Evolutionary conservation across 1,140 invertebrate genomes (phyloP).

Genomic region (Cardiocondyla obscurior): DNA sequence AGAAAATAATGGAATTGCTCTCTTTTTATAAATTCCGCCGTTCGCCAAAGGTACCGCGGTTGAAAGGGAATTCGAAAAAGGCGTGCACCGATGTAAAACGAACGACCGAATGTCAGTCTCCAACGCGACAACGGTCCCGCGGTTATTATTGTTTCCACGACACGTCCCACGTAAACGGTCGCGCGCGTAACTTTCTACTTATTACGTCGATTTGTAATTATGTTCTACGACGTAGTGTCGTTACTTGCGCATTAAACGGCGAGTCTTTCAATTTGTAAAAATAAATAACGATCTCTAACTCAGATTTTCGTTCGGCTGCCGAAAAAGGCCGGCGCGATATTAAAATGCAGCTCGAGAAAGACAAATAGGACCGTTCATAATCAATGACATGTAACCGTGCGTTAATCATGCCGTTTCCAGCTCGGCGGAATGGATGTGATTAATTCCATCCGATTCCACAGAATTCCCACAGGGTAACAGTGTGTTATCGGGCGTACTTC

Average conservation of each 20-base stretch:
- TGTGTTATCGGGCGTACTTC: background rate
- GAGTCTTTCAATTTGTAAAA: no score
- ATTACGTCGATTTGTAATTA: background rate
- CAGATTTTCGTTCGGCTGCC: no score
- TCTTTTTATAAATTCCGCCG: constrained; percentile 38
- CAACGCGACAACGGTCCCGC: background rate
- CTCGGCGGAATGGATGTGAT: background rate
- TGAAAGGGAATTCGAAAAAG: constrained; percentile 15
- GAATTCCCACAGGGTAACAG: background rate
- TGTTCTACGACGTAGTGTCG: background rate
- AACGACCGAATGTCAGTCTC: background rate
- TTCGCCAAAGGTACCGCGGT: background rate
- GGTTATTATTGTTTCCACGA: background rate
- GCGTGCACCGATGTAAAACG: constrained; percentile 14
- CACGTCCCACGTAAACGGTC: background rate
- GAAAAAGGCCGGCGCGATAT: background rate
- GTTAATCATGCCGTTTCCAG: background rate
- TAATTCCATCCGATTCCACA: constrained; percentile 19
- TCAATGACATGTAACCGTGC: background rate
- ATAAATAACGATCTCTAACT: no score
- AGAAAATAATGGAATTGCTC: constrained; percentile 51
- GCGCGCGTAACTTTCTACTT: background rate
- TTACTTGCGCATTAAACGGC: background rate
- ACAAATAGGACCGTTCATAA: background rate
- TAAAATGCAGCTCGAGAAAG: background rate